Conservation (phyloP, 2,113 vertebrate species). For the Eurypyga helias region DNA sequence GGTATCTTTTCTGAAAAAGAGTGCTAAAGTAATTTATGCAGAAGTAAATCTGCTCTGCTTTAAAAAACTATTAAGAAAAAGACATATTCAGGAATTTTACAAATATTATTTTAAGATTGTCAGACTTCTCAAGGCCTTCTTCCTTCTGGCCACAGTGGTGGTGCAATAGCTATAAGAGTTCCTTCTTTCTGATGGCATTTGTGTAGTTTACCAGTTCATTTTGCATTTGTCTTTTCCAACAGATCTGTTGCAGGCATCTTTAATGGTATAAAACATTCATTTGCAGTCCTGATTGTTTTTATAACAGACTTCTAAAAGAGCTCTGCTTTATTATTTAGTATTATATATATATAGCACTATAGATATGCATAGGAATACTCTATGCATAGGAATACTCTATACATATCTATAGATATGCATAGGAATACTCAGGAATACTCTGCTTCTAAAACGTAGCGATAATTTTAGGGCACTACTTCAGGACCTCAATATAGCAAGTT, state of each 20-base stretch:
- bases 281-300: neutral
- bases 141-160: neutral
- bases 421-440: no score
- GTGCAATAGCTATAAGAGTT: neutral
- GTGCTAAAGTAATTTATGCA: neutral
- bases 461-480: neutral
- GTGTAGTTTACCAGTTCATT: neutral
- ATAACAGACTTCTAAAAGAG: slow-evolving; percentile 1
- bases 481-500: neutral
- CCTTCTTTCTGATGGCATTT: neutral
- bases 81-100: neutral
- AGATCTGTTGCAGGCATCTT: neutral
- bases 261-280: neutral
- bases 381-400: no score
- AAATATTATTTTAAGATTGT: neutral
- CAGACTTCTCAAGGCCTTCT: neutral
- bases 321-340: neutral
- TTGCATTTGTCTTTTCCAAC: neutral
- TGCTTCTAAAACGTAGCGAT: neutral
- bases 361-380: no score
- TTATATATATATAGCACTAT: neutral
- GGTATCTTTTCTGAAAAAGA: neutral
- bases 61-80: neutral
- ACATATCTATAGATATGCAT: no score
- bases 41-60: neutral